These are phyloP conservation scores for Carassius carassius DNA, from an alignment of 2,113 vertebrate species.

Conservation along the genomic window DNA sequence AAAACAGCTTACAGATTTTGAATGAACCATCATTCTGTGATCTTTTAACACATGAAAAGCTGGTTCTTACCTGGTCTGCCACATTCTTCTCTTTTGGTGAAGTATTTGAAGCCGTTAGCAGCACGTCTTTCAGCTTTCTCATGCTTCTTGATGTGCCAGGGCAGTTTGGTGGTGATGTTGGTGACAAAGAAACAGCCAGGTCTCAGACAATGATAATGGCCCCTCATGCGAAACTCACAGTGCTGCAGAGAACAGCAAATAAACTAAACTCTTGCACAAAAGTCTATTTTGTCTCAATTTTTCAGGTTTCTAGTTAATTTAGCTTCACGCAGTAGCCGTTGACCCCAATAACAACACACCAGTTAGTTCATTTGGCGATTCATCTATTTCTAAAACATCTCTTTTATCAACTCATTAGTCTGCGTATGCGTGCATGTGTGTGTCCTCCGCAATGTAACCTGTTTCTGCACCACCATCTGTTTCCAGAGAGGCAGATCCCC, in stretches of 20 bases:
- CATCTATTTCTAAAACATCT: slow-evolving; percentile 13
- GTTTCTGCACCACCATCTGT: slow-evolving; percentile 76
- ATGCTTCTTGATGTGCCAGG: slow-evolving; percentile 98
- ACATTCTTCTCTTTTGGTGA: slow-evolving; percentile 96
- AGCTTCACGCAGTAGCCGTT: neutral
- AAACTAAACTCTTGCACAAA: neutral
- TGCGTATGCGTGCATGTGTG: slow-evolving; percentile 32
- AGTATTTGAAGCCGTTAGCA: slow-evolving; percentile 98
- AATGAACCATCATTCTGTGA: neutral
- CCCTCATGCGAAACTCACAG: slow-evolving; percentile 97
- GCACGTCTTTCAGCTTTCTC: slow-evolving; percentile 97
- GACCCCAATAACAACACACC: slow-evolving; percentile 29
- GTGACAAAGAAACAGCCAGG: slow-evolving; percentile 94
- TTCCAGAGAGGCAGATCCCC: slow-evolving; percentile 69
- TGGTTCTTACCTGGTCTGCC: slow-evolving; percentile 84
- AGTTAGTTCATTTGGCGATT: slow-evolving; percentile 33
- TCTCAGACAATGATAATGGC: slow-evolving; percentile 97
- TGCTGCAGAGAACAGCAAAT: slow-evolving; percentile 74
- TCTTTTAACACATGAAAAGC: neutral
- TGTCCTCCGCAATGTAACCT: slow-evolving; percentile 63
- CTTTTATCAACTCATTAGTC: slow-evolving; percentile 40
- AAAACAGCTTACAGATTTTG: no score
- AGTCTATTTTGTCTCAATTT: neutral
- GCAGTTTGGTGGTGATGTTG: slow-evolving; percentile 99
- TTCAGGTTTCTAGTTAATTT: neutral